Evolutionary conservation across 2,113 vertebrate genomes (phyloP), one percentile per base, ranked within the genome.

Genomic region (Orthonyx spaldingii): DNA sequence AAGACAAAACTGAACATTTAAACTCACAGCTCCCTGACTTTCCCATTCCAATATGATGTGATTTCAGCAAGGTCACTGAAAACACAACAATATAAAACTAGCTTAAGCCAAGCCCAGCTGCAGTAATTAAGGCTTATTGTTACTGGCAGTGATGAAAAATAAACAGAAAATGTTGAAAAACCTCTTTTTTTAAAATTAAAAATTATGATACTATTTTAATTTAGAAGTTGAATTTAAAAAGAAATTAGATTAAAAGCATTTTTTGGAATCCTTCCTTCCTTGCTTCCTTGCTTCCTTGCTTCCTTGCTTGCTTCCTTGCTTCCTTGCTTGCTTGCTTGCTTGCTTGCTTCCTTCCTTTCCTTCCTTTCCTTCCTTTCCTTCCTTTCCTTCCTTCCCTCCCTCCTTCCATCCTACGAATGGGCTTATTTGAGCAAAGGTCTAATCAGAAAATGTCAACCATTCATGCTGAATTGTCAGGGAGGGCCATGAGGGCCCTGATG

Each of bases 401-500:
- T 39, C n/a, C n/a, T n/a, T n/a, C n/a, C n/a, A n/a, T n/a, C n/a
- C n/a, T n/a, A 72, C 11, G 3, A 49, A 57, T 53, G 15, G 13
- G 2, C 3, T 39, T 63, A 46, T 71, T 75, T 82, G 7, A 19
- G 41, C 12, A 82, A 66, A 78, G 15, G 8, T 23, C 21, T 10
- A 22, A 53, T 49, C 5, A 79, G 22, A 72, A 84, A 35, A 74
- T 37, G 28, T 49, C 14, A 74, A 0, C 16, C 3, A 8, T 66
- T 57, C 28, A 8, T 53, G 20, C 10, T 33, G 26, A 74, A 37
- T 63, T 10, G 1, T 30, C 12, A 49, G 19, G 10, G 13, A 60
- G 10, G 11, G 11, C 1, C 14, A 32, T 23, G 5, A 46, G 18
- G 16, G 5, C 7, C 6, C 23, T 63, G 13, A 33, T 6, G 4